These are phyloP conservation scores for Cecropterus lyciades DNA, from an alignment of 1,140 invertebrate genomes.

Conservation along the genomic window DNA sequence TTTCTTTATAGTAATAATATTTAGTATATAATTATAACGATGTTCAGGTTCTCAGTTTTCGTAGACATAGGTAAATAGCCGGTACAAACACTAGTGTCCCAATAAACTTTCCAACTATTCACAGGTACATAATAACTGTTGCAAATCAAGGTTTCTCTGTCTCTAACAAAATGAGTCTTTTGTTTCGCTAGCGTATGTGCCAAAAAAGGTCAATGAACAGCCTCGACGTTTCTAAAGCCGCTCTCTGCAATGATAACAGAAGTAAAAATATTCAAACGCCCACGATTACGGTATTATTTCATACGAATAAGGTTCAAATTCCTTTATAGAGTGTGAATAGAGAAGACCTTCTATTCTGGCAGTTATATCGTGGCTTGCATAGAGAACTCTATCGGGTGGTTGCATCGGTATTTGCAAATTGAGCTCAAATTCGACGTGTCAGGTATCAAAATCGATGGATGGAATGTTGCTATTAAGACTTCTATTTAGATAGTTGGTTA, in stretches of 20 bases:
- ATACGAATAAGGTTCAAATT: slow-evolving; percentile 65
- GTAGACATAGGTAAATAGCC: not conserved
- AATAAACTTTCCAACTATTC: slow-evolving; percentile 30
- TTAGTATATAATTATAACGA: too few relatives aligned
- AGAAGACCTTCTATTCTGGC: slow-evolving; percentile 62
- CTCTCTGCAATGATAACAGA: slow-evolving; percentile 59
- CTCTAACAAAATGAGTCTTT: slow-evolving; percentile 77
- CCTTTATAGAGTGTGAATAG: slow-evolving; percentile 42
- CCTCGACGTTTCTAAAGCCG: slow-evolving; percentile 78
- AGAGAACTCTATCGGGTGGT: slow-evolving; percentile 54
- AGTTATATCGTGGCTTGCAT: slow-evolving; percentile 48
- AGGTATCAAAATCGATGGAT: slow-evolving; percentile 50
- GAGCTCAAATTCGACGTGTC: slow-evolving; percentile 53
- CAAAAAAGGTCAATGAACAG: slow-evolving; percentile 83
- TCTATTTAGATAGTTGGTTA: slow-evolving; percentile 46
- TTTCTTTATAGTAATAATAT: too few relatives aligned
- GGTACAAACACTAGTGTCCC: slow-evolving; percentile 6
- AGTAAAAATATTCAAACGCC: slow-evolving; percentile 43
- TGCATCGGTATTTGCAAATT: slow-evolving; percentile 53
- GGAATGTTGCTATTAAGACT: slow-evolving; percentile 45
- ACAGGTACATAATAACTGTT: slow-evolving; percentile 48
- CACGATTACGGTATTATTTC: slow-evolving; percentile 55
- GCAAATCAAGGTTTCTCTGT: slow-evolving; percentile 74
- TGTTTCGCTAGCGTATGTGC: slow-evolving; percentile 78
- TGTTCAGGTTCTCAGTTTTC: not conserved